Evolutionary conservation across 2,888 invertebrate genomes (phyloP).

Genomic region (Tachina fera): DNA sequence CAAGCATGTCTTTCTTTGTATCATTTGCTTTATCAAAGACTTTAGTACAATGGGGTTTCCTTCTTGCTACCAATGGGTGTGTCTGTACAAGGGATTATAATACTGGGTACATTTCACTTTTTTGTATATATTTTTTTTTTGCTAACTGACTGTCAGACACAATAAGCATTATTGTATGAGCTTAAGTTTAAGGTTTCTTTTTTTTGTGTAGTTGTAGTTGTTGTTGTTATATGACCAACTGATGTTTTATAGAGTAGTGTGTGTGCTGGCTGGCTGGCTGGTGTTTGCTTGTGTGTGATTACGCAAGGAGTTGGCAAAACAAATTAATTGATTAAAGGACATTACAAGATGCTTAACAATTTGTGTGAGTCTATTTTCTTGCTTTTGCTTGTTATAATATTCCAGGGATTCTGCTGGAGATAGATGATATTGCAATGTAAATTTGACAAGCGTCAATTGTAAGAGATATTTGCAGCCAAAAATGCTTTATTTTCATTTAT

Average conservation of each 20-base stretch:
- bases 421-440: slow-evolving; percentile 70
- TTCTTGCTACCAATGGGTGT: slow-evolving; percentile 54
- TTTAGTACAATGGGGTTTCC: slow-evolving; percentile 52
- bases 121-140: slow-evolving; percentile 23
- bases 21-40: slow-evolving; percentile 64
- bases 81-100: slow-evolving; percentile 67
- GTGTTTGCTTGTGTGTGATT: slow-evolving; percentile 40
- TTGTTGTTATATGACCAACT: slow-evolving; percentile 8
- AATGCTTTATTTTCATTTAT: background rate
- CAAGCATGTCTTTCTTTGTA: slow-evolving; percentile 67
- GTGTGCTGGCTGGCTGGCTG: background rate
- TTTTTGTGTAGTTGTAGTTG: slow-evolving; percentile 17
- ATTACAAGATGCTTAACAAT: slow-evolving; percentile 73
- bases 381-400: background rate
- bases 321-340: slow-evolving; percentile 76
- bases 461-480: slow-evolving; percentile 66
- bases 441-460: slow-evolving; percentile 73
- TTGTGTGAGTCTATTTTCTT: slow-evolving; percentile 30
- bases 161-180: slow-evolving; percentile 70
- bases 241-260: background rate
- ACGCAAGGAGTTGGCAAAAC: slow-evolving; percentile 68
- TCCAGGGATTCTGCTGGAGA: slow-evolving; percentile 43
- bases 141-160: slow-evolving; percentile 75
- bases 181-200: slow-evolving; percentile 66
- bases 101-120: slow-evolving; percentile 52